phyloP scores from a whole-genome alignment of 2,113 vertebrate genomes.

The mouse (Mus musculus) region DNA sequence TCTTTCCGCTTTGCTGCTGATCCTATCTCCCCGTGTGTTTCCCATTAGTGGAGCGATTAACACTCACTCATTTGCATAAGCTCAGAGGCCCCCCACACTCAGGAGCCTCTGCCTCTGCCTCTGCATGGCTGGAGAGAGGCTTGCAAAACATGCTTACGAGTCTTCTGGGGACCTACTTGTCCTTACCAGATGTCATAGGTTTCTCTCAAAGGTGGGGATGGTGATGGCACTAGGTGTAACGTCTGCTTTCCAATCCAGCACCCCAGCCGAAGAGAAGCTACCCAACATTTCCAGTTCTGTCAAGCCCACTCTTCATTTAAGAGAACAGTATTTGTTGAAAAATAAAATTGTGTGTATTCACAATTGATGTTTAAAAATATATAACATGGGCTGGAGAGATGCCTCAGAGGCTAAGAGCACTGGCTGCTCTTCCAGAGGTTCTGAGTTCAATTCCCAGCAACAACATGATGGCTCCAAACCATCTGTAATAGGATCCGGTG shows the following conservation, averaged over 20 bases:
- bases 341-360: not conserved
- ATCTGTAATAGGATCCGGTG: too few relatives aligned
- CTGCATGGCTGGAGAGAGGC: not conserved
- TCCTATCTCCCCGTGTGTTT: conserved; percentile 76
- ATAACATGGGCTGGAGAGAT: too few relatives aligned
- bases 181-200: not conserved
- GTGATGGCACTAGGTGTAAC: not conserved
- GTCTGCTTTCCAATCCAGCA: not conserved
- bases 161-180: not conserved
- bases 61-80: conserved; percentile 78
- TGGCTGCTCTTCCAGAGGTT: too few relatives aligned
- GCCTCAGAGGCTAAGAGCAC: too few relatives aligned
- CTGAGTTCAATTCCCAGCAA: too few relatives aligned
- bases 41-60: conserved; percentile 78
- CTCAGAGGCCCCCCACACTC: conserved; percentile 41
- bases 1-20: conserved; percentile 74
- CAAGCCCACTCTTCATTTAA: not conserved
- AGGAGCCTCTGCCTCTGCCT: not conserved
- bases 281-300: not conserved
- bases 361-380: not conserved
- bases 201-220: not conserved
- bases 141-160: not conserved
- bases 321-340: not conserved
- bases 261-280: not conserved
- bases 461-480: too few relatives aligned